Evolutionary conservation across 1,140 invertebrate genomes (phyloP).

Genomic region (Sweltsa coloradensis): DNA sequence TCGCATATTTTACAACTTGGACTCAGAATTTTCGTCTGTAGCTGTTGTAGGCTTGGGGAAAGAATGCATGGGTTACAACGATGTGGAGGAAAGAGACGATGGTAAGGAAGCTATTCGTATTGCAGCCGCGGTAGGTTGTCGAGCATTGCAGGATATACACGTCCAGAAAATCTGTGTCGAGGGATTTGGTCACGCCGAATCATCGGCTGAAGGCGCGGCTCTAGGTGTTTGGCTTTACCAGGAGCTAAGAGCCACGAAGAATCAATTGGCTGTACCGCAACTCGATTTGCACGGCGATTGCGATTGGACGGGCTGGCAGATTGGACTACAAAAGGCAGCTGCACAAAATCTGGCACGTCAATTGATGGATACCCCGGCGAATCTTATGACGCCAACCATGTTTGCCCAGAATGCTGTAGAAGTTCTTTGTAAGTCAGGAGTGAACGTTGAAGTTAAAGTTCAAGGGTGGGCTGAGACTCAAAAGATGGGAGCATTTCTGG

Average conservation of each 20-base stretch:
- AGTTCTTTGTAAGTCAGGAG: slow-evolving; percentile 31
- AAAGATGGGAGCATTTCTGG: slow-evolving; percentile 49
- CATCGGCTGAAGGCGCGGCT: slow-evolving; percentile 36
- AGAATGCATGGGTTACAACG: slow-evolving; percentile 27
- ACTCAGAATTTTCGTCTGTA: slow-evolving; percentile 28
- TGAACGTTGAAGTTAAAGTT: slow-evolving; percentile 39
- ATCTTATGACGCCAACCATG: slow-evolving; percentile 45
- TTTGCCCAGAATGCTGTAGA: slow-evolving; percentile 39
- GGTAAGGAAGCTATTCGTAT: slow-evolving; percentile 32
- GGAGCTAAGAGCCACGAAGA: slow-evolving; percentile 35
- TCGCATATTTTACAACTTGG: slow-evolving; percentile 30
- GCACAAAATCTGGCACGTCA: slow-evolving; percentile 47
- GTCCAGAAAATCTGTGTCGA: slow-evolving; percentile 34
- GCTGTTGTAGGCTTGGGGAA: slow-evolving; percentile 36
- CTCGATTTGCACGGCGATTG: slow-evolving; percentile 21
- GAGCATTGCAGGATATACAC: slow-evolving; percentile 27
- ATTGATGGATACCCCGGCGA: slow-evolving; percentile 51
- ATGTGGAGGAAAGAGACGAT: slow-evolving; percentile 34
- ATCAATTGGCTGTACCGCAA: slow-evolving; percentile 23
- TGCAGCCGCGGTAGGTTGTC: slow-evolving; percentile 32
- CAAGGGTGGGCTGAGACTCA: slow-evolving; percentile 42
- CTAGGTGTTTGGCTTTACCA: slow-evolving; percentile 35
- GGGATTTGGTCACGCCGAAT: slow-evolving; percentile 36
- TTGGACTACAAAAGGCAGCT: slow-evolving; percentile 39
- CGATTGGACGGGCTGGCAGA: slow-evolving; percentile 37